These are phyloP conservation scores for Drosophila seclusa DNA, from an alignment of 2,888 invertebrate species.

Conservation along the genomic window DNA sequence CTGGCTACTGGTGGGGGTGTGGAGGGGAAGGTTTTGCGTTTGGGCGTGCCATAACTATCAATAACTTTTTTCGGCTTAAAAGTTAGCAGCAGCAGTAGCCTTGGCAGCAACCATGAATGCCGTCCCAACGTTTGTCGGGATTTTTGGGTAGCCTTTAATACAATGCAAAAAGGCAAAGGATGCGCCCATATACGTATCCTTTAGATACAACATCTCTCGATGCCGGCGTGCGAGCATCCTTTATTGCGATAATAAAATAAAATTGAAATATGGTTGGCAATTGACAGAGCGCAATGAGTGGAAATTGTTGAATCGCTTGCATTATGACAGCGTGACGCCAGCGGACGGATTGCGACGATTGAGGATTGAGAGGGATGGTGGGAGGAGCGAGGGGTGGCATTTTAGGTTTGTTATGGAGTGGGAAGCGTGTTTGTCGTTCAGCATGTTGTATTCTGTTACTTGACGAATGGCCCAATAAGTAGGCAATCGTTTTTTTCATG, in stretches of 20 bases:
- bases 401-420: slow-evolving; percentile 3
- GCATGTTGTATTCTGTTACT: slow-evolving; percentile 38
- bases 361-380: not conserved
- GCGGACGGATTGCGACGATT: slow-evolving; percentile 7
- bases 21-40: slow-evolving; percentile 33
- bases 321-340: slow-evolving; percentile 55
- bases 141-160: slow-evolving; percentile 49
- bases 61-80: slow-evolving; percentile 59
- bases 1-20: not conserved
- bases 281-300: slow-evolving; percentile 76
- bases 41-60: slow-evolving; percentile 74
- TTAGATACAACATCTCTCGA: slow-evolving; percentile 29
- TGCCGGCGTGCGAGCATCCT: slow-evolving; percentile 28
- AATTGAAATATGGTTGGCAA: slow-evolving; percentile 79
- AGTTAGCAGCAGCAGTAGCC: slow-evolving; percentile 33
- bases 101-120: slow-evolving; percentile 34
- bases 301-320: slow-evolving; percentile 68
- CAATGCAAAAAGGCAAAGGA: slow-evolving; percentile 58
- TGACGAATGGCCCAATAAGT: slow-evolving; percentile 59
- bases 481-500: slow-evolving; percentile 40
- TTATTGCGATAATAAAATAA: slow-evolving; percentile 74
- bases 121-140: slow-evolving; percentile 20
- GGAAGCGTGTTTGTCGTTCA: slow-evolving; percentile 2
- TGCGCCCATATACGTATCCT: slow-evolving; percentile 48
- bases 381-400: not conserved